These are phyloP conservation scores for Dicrostonyx torquatus DNA, from an alignment of 2,797 vertebrate genomes.

Conservation along the genomic window DNA sequence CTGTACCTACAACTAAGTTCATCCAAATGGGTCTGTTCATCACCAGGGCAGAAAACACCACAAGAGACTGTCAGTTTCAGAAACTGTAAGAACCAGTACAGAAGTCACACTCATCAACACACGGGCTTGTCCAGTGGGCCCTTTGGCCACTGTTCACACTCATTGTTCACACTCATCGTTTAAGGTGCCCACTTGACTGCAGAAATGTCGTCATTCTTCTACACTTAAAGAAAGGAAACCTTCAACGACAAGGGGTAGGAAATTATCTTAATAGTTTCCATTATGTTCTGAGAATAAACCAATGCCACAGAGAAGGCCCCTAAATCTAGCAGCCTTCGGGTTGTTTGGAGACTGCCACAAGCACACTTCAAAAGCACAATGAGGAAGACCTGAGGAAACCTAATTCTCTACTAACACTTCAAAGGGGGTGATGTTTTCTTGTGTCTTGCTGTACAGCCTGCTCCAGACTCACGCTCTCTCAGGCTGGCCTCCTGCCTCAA, in stretches of 20 bases:
- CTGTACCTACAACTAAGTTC: neutral
- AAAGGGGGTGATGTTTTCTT: neutral
- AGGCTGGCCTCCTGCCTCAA: neutral
- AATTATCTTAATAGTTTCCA: neutral
- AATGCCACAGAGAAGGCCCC: conserved; percentile 11
- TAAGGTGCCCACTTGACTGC: too few species aligned
- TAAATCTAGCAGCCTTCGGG: neutral
- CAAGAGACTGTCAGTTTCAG: neutral
- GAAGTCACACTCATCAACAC: neutral
- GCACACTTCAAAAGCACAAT: neutral
- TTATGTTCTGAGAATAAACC: neutral
- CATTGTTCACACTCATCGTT: neutral
- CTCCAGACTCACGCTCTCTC: neutral
- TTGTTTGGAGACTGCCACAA: neutral
- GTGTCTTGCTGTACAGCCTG: neutral
- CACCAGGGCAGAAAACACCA: neutral
- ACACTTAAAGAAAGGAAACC: neutral
- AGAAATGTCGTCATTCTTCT: neutral
- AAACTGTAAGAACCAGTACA: neutral
- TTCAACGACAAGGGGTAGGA: neutral
- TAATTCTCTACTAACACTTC: neutral
- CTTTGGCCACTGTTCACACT: neutral
- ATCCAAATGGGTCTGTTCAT: neutral
- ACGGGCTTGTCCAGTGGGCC: neutral
- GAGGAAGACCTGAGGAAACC: neutral